A percentile compares a stretch with the other conserved stretches of the same genome.
Conservation (phyloP, 2,797 vertebrate species). For the Anguilla marmorata region DNA sequence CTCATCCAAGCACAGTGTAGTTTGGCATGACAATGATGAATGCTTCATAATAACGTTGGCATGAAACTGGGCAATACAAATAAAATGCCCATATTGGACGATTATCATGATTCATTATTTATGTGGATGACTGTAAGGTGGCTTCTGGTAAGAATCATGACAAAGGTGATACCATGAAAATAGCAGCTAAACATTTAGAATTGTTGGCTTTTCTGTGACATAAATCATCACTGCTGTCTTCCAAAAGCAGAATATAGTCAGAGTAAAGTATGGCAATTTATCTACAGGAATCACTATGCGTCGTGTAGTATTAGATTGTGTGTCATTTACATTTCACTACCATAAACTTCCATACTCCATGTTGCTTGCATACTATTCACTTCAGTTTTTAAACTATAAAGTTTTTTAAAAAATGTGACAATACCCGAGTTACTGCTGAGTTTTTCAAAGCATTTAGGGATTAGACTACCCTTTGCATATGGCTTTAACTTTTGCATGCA, state of each 20-base stretch:
- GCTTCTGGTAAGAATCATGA: constrained; percentile 6
- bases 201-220: neutral
- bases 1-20: constrained; percentile 33
- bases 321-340: neutral
- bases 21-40: constrained; percentile 45
- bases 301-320: neutral
- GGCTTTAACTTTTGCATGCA: neutral
- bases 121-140: neutral
- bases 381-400: neutral
- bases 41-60: constrained; percentile 41
- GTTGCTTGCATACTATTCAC: neutral
- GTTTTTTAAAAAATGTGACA: neutral
- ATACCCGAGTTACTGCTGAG: neutral
- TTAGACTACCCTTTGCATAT: neutral
- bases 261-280: neutral
- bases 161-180: constrained; percentile 9
- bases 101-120: constrained; percentile 42
- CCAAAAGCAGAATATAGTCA: neutral
- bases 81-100: constrained; percentile 45
- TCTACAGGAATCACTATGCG: neutral
- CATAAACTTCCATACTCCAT: neutral
- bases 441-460: neutral
- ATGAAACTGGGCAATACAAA: constrained; percentile 44
- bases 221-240: neutral
- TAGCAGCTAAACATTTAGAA: neutral